phyloP scores from a whole-genome alignment of 2,797 vertebrate genomes.

The Heliangelus exortis region DNA sequence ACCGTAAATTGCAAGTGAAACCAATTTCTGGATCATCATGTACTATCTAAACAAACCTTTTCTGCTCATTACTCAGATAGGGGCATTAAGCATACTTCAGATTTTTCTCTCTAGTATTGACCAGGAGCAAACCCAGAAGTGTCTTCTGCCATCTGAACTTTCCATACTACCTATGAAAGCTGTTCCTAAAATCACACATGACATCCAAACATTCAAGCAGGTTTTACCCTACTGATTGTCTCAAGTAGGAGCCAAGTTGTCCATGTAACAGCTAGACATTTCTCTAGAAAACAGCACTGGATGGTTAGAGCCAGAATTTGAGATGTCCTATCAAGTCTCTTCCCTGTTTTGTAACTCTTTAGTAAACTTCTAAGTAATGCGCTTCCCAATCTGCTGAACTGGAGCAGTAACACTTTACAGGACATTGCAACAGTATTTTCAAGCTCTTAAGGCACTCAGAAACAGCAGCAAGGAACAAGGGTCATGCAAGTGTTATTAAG shows the following conservation, averaged over 20 bases:
- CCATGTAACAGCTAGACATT: background rate
- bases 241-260: background rate
- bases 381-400: background rate
- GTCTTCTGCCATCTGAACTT: background rate
- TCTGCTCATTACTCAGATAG: rapidly evolving
- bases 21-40: background rate
- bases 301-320: background rate
- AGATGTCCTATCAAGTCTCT: background rate
- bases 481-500: background rate
- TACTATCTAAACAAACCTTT: background rate
- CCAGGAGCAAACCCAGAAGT: background rate
- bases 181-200: background rate
- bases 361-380: background rate
- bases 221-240: background rate
- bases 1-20: background rate
- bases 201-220: background rate
- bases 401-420: background rate
- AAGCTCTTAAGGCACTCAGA: background rate
- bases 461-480: background rate
- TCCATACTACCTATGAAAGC: background rate
- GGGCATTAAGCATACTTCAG: background rate
- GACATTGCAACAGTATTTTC: background rate
- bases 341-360: background rate
- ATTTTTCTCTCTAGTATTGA: background rate
- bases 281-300: background rate